These are phyloP conservation scores for pig (Sus scrofa) DNA, from an alignment of 2,113 vertebrate genomes.

Conservation along the genomic window T2T-Sscrofa CM000828.6:33209501-33210000, in stretches of 20 bases:
- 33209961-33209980: no score
- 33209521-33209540: slow-evolving; percentile 61
- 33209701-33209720: slow-evolving; percentile 55
- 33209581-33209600: slow-evolving; percentile 71
- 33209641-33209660: slow-evolving; percentile 68
- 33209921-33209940: slow-evolving; percentile 27
- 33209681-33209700: slow-evolving; percentile 63
- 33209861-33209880: not conserved
- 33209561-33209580: slow-evolving; percentile 57
- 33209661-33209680: slow-evolving; percentile 66
- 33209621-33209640: slow-evolving; percentile 67
- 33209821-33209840: slow-evolving; percentile 27
- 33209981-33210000: no score
- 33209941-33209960: not conserved
- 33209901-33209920: slow-evolving; percentile 5
- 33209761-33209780: slow-evolving; percentile 40
- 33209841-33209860: slow-evolving; percentile 55
- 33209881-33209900: not conserved
- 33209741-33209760: slow-evolving; percentile 1
- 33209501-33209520: slow-evolving; percentile 76
- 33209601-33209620: slow-evolving; percentile 63
- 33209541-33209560: slow-evolving; percentile 55
- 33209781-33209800: slow-evolving; percentile 7
- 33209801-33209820: not conserved
- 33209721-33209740: slow-evolving; percentile 30